Evolutionary conservation across 2,113 vertebrate genomes (phyloP).

Genomic region (Cephalophus harveyi): DNA sequence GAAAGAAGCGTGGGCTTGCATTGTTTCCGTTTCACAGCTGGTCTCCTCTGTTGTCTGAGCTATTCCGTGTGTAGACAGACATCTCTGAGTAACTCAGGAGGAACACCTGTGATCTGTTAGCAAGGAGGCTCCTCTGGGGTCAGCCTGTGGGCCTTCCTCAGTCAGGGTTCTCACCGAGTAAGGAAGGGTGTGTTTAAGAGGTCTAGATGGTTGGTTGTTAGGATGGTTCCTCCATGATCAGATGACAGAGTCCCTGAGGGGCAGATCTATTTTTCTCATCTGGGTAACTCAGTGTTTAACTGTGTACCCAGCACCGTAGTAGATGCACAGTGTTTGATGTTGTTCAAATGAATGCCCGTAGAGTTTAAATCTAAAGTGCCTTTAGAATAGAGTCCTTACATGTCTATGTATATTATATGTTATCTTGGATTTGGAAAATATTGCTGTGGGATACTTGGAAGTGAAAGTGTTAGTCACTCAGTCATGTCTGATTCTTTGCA

Average conservation of each 20-base stretch:
- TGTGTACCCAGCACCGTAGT: background rate
- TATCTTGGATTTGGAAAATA: constrained; percentile 16
- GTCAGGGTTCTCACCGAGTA: background rate
- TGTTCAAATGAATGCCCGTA: background rate
- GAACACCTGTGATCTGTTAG: background rate
- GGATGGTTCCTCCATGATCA: background rate
- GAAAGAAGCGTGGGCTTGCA: background rate
- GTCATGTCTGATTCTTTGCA: background rate
- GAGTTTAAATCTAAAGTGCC: background rate
- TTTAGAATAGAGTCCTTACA: background rate
- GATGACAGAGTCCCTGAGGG: background rate
- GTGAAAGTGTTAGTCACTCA: background rate
- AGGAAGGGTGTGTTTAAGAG: background rate
- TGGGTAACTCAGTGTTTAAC: background rate
- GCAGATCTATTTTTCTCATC: background rate
- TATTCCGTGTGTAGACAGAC: background rate
- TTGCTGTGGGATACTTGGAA: background rate
- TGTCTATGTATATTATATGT: background rate
- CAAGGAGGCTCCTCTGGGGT: background rate
- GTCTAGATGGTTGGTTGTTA: background rate
- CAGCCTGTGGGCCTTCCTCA: background rate
- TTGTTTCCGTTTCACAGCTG: constrained; percentile 30
- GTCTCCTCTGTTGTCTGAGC: constrained; percentile 30
- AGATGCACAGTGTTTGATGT: background rate
- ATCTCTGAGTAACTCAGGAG: background rate